These are phyloP conservation scores for Seladonia tumulorum DNA, from an alignment of 2,888 invertebrate genomes.

Conservation along the genomic window DNA sequence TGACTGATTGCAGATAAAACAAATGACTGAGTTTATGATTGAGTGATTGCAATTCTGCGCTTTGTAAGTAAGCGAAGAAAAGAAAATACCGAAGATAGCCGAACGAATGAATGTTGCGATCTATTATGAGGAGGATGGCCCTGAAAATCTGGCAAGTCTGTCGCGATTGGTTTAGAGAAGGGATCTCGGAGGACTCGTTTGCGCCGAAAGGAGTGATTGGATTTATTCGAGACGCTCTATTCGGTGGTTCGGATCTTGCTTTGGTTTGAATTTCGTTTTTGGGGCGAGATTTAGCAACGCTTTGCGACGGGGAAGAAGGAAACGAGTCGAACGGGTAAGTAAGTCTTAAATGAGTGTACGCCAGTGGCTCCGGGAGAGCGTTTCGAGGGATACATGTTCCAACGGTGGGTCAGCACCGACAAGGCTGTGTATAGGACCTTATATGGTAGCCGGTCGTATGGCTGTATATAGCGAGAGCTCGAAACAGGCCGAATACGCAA, in stretches of 20 bases:
- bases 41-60: no score
- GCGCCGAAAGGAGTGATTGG: no score
- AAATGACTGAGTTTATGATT: no score
- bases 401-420: constrained; percentile 74
- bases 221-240: no score
- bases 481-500: constrained; percentile 79
- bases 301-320: background rate
- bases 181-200: no score
- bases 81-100: no score
- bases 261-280: background rate
- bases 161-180: background rate
- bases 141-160: background rate
- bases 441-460: constrained; percentile 79
- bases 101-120: no score
- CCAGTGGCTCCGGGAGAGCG: constrained; percentile 58
- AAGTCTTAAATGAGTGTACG: constrained; percentile 31
- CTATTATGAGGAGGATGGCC: no score
- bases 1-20: no score
- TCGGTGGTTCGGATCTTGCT: no score
- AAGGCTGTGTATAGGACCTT: constrained; percentile 78
- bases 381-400: constrained; percentile 69
- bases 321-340: background rate
- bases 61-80: no score
- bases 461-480: constrained; percentile 76
- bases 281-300: background rate